phyloP scores from a whole-genome alignment of 92 coral and sea anemone species.

The Siderastrea radians region DNA sequence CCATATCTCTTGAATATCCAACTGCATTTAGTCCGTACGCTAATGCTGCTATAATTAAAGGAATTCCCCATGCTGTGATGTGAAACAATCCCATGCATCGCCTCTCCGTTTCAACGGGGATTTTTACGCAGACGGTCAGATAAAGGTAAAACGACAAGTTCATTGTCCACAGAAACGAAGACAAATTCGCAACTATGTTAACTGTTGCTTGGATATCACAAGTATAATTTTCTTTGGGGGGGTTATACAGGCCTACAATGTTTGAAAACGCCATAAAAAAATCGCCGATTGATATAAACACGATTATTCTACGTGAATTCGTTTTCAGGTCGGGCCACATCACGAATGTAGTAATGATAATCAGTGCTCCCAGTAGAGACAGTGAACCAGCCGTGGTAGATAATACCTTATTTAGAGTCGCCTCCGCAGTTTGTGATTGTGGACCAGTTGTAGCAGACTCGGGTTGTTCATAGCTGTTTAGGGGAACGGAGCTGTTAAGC shows the following conservation, averaged over 20 bases:
- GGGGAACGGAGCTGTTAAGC: background rate
- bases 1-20: constrained; percentile 61
- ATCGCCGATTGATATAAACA: constrained; percentile 77
- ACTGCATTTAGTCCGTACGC: constrained; percentile 51
- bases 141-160: constrained; percentile 73
- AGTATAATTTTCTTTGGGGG: background rate
- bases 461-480: background rate
- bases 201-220: constrained; percentile 73
- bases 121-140: constrained; percentile 70
- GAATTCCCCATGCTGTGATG: constrained; percentile 85
- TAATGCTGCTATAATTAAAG: constrained; percentile 59
- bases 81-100: constrained; percentile 74
- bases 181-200: constrained; percentile 79
- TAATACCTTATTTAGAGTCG: constrained; percentile 24
- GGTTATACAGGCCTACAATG: constrained; percentile 42
- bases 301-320: constrained; percentile 63
- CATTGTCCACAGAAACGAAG: constrained; percentile 96
- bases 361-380: constrained; percentile 65
- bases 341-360: constrained; percentile 59
- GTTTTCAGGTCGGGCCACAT: constrained; percentile 75
- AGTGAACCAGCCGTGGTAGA: constrained; percentile 47
- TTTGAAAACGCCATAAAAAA: constrained; percentile 52
- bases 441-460: background rate
- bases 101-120: constrained; percentile 61
- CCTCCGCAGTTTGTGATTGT: constrained; percentile 33